Conservation (phyloP, 2,113 vertebrate species). For the Hemichromis elongatus region DNA sequence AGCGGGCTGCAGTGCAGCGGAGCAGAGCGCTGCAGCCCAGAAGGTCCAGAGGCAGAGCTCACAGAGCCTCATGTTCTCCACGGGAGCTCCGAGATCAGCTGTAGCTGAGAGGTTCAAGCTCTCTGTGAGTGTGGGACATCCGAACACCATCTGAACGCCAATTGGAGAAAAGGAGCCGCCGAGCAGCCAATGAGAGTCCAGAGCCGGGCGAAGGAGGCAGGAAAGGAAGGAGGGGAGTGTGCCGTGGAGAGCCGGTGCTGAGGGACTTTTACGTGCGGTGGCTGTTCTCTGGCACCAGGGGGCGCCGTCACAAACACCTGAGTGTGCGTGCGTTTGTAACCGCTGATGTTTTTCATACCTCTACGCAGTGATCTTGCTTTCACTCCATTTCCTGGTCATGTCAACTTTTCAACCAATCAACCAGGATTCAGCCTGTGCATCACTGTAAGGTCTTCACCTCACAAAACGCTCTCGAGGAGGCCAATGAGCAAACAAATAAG, state of each 20-base stretch:
- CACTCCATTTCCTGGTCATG: neutral
- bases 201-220: neutral
- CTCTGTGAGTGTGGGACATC: neutral
- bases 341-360: neutral
- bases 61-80: neutral
- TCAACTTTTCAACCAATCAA: neutral
- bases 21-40: neutral
- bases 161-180: neutral
- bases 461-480: neutral
- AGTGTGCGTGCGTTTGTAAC: neutral
- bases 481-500: neutral
- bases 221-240: neutral
- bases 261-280: neutral
- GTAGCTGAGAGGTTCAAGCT: neutral
- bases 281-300: neutral
- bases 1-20: neutral
- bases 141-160: neutral
- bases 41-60: constrained; percentile 2
- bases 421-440: neutral
- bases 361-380: neutral
- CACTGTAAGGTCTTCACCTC: neutral
- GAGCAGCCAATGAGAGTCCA: neutral
- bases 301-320: neutral
- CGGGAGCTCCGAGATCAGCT: neutral
- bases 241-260: neutral